Evolutionary conservation across 2,888 invertebrate species (phyloP).

Genomic region (Octonoba sinensis): DNA sequence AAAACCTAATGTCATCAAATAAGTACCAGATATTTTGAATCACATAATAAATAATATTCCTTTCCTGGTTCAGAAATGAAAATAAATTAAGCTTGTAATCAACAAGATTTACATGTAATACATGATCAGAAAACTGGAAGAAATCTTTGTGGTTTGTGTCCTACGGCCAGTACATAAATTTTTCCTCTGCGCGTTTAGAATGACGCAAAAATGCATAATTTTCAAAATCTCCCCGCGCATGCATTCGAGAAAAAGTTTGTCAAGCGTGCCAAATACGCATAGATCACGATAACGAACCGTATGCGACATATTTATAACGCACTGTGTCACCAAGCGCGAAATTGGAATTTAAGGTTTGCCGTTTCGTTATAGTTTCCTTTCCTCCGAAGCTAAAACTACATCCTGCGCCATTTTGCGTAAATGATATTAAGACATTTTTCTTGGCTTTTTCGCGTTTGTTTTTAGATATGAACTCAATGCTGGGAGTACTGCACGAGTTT

Average conservation of each 20-base stretch:
- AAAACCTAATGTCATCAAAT: no score
- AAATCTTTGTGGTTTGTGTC: no score
- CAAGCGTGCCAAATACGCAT: slow-evolving; percentile 54
- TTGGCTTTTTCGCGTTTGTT: neutral
- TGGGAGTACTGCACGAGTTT: no score
- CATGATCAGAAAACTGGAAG: no score
- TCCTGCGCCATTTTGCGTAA: slow-evolving; percentile 45
- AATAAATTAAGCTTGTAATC: no score
- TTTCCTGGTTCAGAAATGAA: no score
- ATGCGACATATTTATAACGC: slow-evolving; percentile 51
- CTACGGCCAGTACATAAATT: no score
- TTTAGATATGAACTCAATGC: no score
- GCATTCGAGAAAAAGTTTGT: slow-evolving; percentile 24
- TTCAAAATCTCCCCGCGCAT: slow-evolving; percentile 26
- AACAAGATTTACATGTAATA: no score
- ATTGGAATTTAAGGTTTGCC: slow-evolving; percentile 52
- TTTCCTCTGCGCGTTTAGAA: slow-evolving; percentile 28
- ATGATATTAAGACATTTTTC: slow-evolving; percentile 49
- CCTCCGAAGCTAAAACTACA: neutral
- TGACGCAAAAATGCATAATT: slow-evolving; percentile 45
- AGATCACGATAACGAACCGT: slow-evolving; percentile 59
- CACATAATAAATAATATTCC: no score
- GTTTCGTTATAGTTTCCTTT: slow-evolving; percentile 7
- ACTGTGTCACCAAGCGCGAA: slow-evolving; percentile 57
- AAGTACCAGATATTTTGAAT: no score